phyloP scores from a whole-genome alignment of 2,888 invertebrate genomes.

The Xanthostigma xanthostigma region DNA sequence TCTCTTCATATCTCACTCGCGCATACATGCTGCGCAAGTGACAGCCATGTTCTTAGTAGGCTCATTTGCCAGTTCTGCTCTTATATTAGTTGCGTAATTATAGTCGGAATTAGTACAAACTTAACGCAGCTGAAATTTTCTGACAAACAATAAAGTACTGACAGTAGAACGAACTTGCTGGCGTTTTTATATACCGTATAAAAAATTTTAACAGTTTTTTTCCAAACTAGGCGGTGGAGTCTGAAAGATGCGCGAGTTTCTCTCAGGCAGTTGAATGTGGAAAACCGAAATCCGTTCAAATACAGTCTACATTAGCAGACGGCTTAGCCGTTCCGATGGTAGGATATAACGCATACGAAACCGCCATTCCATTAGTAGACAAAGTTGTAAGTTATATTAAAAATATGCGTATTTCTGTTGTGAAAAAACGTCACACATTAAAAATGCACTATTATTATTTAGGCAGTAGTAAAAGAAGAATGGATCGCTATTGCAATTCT shows the following conservation, averaged over 20 bases:
- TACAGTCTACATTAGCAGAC: constrained; percentile 47
- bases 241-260: constrained; percentile 83
- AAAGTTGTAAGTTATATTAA: constrained; percentile 38
- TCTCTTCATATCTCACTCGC: too few relatives aligned
- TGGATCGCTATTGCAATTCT: constrained; percentile 48
- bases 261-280: constrained; percentile 41
- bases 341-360: constrained; percentile 51
- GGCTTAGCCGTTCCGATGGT: constrained; percentile 54
- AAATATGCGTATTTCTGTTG: not conserved
- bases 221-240: constrained; percentile 64
- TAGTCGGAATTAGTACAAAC: too few relatives aligned
- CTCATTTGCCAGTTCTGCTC: too few relatives aligned
- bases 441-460: not conserved
- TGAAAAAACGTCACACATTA: not conserved
- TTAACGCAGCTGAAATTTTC: too few relatives aligned
- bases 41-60: too few relatives aligned
- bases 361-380: constrained; percentile 43
- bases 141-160: not conserved
- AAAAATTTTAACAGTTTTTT: constrained; percentile 2
- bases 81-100: too few relatives aligned
- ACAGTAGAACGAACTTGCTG: too few relatives aligned
- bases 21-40: too few relatives aligned
- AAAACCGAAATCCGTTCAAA: constrained; percentile 35
- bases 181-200: constrained; percentile 2
- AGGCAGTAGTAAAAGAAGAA: constrained; percentile 45